Percentiles rank a stretch among this genome's conserved stretches.
phyloP scores from a whole-genome alignment of 2,888 invertebrate genomes.

The Abrostola triplasia region DNA sequence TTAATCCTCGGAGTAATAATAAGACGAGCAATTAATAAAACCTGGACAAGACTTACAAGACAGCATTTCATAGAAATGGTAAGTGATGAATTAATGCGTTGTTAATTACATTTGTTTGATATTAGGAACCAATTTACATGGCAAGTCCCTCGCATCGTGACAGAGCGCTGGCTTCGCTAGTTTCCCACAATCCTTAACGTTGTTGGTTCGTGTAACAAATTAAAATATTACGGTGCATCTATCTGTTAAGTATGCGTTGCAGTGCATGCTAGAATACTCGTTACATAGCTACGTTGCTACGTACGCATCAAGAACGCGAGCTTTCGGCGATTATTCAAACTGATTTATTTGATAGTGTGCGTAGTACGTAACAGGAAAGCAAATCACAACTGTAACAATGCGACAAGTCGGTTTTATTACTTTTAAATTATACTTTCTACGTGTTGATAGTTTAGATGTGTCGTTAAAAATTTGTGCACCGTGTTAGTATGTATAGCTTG shows the following conservation, averaged over 20 bases:
- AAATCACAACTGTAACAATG: constrained; percentile 55
- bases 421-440: constrained; percentile 51
- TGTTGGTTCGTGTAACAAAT: constrained; percentile 71
- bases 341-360: constrained; percentile 68
- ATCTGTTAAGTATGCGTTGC: constrained; percentile 73
- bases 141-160: constrained; percentile 61
- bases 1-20: too few relatives aligned
- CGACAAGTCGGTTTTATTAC: constrained; percentile 35
- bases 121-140: constrained; percentile 55
- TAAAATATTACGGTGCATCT: constrained; percentile 81
- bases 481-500: constrained; percentile 32
- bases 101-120: constrained; percentile 52
- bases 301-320: constrained; percentile 59
- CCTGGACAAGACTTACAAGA: background rate
- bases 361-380: constrained; percentile 56
- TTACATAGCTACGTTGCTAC: constrained; percentile 12
- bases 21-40: constrained; percentile 10
- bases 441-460: constrained; percentile 36
- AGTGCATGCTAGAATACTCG: constrained; percentile 60
- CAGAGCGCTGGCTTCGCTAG: constrained; percentile 49
- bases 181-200: constrained; percentile 62
- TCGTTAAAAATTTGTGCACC: constrained; percentile 36
- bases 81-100: constrained; percentile 50
- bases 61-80: constrained; percentile 58
- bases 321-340: constrained; percentile 75